A percentile compares a stretch with the other conserved stretches of the same genome.
Conservation (phyloP, 2,113 vertebrate species). For the Mormyrus lacerda region DNA sequence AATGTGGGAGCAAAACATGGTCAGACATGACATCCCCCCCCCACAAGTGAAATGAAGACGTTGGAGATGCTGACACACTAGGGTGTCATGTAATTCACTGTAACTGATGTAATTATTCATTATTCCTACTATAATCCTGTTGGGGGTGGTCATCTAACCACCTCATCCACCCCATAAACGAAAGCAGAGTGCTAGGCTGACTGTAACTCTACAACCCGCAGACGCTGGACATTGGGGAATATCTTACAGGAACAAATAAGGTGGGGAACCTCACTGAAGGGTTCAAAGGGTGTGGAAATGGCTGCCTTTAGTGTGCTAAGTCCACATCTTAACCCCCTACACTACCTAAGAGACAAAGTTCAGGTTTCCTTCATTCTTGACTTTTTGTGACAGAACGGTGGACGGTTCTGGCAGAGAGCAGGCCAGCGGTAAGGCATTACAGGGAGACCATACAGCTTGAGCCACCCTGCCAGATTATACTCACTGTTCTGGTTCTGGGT, state of each 20-base stretch:
- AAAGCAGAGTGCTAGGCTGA: neutral
- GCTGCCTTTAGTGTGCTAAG: neutral
- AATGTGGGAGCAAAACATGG: neutral
- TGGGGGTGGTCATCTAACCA: neutral
- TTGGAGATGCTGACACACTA: neutral
- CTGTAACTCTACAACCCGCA: neutral
- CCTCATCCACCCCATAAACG: neutral
- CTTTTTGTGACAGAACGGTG: neutral
- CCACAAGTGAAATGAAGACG: neutral
- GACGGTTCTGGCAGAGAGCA: neutral
- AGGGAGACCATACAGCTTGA: neutral
- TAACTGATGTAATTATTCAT: neutral
- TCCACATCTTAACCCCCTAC: neutral
- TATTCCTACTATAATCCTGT: neutral
- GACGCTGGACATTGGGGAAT: neutral
- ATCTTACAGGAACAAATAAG: neutral
- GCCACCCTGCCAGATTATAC: constrained; percentile 35
- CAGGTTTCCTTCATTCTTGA: neutral
- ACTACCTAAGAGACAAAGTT: neutral
- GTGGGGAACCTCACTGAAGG: neutral
- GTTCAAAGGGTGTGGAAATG: neutral
- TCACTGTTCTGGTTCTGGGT: constrained; percentile 77
- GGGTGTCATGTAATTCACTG: neutral
- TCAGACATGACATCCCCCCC: neutral
- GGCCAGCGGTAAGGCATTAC: neutral